Evolutionary conservation across 2,113 vertebrate species (phyloP).

Genomic region (Xiphorhynchus elegans): DNA sequence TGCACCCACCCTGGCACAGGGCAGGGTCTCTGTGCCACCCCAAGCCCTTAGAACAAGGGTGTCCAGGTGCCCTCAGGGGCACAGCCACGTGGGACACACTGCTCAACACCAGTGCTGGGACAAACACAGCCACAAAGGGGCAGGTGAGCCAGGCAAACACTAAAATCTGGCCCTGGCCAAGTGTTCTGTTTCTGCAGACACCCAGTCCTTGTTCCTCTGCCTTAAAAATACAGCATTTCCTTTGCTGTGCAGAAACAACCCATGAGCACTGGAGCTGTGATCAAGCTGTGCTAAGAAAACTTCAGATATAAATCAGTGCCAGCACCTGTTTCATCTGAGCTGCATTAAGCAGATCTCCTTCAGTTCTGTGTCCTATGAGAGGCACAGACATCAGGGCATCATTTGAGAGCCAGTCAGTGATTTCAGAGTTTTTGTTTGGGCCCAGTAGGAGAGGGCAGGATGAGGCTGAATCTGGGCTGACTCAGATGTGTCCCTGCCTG

Average conservation of each 20-base stretch:
- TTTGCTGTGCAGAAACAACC: not conserved
- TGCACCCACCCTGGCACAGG: rapidly evolving
- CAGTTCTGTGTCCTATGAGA: not conserved
- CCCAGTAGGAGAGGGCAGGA: not conserved
- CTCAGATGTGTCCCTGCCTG: too few relatives aligned
- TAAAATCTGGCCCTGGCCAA: not conserved
- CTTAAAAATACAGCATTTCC: not conserved
- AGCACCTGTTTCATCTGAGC: not conserved
- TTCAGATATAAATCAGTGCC: not conserved
- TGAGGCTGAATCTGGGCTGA: rapidly evolving
- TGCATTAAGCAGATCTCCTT: not conserved
- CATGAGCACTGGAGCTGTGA: rapidly evolving
- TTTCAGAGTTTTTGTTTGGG: not conserved
- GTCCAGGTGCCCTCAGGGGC: not conserved
- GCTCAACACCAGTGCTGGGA: not conserved
- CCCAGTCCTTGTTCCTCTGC: not conserved
- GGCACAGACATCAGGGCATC: too few relatives aligned
- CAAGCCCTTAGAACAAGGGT: rapidly evolving
- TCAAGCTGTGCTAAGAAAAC: not conserved
- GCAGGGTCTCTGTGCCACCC: not conserved
- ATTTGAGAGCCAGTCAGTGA: not conserved
- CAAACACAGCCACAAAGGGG: rapidly evolving
- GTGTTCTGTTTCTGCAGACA: not conserved
- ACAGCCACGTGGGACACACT: too few relatives aligned
- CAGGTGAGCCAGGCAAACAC: not conserved